Evolutionary conservation across 2,113 vertebrate genomes (phyloP).

Genomic region (Phrynosoma blainvillii): DNA sequence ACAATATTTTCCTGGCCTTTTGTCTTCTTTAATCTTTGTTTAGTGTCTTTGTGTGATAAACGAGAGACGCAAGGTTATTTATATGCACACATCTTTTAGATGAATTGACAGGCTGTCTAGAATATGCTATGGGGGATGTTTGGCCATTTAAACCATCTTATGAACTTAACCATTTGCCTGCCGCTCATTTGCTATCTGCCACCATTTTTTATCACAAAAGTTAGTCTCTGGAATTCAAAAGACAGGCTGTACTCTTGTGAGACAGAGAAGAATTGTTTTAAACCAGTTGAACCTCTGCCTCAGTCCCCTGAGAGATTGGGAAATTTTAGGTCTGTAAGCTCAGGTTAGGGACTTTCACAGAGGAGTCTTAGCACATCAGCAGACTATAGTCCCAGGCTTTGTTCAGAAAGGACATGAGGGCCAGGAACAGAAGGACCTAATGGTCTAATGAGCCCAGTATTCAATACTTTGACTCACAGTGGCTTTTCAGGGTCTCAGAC

Average conservation of each 20-base stretch:
- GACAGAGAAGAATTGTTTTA: background rate
- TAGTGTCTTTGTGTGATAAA: conserved; percentile 50
- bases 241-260: background rate
- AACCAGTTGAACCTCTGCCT: no score
- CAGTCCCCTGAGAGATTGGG: background rate
- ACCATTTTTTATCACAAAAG: background rate
- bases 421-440: background rate
- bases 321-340: background rate
- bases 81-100: conserved; percentile 28
- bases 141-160: background rate
- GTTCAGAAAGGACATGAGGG: background rate
- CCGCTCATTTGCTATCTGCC: background rate
- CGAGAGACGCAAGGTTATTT: conserved; percentile 54
- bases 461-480: background rate
- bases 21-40: conserved; percentile 58
- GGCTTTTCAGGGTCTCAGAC: background rate
- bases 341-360: background rate
- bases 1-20: conserved; percentile 60
- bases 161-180: background rate
- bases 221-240: background rate
- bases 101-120: background rate
- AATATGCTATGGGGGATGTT: rapidly evolving
- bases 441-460: background rate
- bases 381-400: background rate
- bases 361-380: background rate